These are phyloP conservation scores for Lysandra coridon DNA, from an alignment of 2,888 invertebrate species.

Conservation along the genomic window DNA sequence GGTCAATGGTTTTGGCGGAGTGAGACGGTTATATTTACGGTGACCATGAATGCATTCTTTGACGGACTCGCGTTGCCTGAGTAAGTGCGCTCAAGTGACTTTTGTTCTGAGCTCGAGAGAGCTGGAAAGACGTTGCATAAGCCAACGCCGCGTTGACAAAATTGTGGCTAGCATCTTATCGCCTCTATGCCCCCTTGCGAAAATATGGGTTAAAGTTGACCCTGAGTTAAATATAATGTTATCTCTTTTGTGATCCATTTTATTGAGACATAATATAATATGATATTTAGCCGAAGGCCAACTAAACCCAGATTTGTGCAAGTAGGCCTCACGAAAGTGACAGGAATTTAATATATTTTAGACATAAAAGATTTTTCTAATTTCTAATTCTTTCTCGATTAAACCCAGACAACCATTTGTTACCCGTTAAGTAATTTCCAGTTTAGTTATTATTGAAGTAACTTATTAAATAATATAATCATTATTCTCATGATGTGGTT, in stretches of 20 bases:
- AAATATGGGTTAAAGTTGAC: background rate
- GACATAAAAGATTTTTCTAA: too few relatives aligned
- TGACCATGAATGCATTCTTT: conserved; percentile 26
- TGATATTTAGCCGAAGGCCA: too few relatives aligned
- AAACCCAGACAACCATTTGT: too few relatives aligned
- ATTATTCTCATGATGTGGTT: background rate
- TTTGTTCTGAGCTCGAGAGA: conserved; percentile 8
- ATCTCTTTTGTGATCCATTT: background rate
- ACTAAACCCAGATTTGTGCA: too few relatives aligned
- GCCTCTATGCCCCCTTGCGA: background rate
- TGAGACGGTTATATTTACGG: conserved; percentile 35
- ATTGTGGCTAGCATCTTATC: background rate
- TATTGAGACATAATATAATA: too few relatives aligned
- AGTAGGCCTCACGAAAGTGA: too few relatives aligned
- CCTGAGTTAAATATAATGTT: background rate
- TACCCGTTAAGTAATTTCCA: background rate
- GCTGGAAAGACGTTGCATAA: conserved; percentile 14
- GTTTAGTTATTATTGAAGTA: too few relatives aligned
- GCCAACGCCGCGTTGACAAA: background rate
- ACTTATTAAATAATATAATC: background rate
- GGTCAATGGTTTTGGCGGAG: conserved; percentile 40
- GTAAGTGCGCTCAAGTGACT: conserved; percentile 19
- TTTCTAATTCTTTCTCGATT: too few relatives aligned
- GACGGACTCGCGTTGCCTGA: conserved; percentile 16
- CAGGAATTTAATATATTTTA: too few relatives aligned